These are phyloP conservation scores for Odontocerum albicorne DNA, from an alignment of 2,888 invertebrate species.

Conservation along the genomic window DNA sequence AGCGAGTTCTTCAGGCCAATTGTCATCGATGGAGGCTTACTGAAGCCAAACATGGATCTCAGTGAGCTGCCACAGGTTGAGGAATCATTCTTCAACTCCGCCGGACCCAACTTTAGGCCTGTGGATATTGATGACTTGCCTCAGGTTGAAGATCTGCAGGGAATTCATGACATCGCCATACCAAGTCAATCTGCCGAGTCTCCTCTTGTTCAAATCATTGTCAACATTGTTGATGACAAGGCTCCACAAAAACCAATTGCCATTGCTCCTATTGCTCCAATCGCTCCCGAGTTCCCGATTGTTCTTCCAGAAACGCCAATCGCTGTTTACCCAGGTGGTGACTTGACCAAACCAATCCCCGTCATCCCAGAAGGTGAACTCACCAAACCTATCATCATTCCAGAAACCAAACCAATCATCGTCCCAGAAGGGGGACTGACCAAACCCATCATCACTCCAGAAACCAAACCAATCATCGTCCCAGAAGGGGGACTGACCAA, in stretches of 20 bases:
- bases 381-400: no score
- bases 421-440: no score
- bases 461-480: no score
- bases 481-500: no score
- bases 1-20: slow-evolving; percentile 1
- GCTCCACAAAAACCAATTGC: neutral
- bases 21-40: neutral
- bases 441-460: no score
- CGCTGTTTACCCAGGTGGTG: neutral
- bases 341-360: neutral
- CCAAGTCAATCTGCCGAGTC: slow-evolving; percentile 1
- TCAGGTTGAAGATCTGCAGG: no score
- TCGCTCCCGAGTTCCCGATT: neutral
- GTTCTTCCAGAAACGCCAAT: no score
- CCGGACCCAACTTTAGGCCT: no score
- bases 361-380: neutral
- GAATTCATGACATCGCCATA: slow-evolving; percentile 1
- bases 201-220: slow-evolving; percentile 23
- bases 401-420: no score
- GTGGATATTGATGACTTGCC: no score
- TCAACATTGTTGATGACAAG: slow-evolving; percentile 6
- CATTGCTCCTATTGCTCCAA: neutral
- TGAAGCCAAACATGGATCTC: neutral
- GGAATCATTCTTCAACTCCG: no score
- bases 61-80: no score